These are phyloP conservation scores for Turritopsis dohrnii DNA, from an alignment of 30 jellyfish, hydroid and myxozoan species.

Conservation along the genomic window DNA sequence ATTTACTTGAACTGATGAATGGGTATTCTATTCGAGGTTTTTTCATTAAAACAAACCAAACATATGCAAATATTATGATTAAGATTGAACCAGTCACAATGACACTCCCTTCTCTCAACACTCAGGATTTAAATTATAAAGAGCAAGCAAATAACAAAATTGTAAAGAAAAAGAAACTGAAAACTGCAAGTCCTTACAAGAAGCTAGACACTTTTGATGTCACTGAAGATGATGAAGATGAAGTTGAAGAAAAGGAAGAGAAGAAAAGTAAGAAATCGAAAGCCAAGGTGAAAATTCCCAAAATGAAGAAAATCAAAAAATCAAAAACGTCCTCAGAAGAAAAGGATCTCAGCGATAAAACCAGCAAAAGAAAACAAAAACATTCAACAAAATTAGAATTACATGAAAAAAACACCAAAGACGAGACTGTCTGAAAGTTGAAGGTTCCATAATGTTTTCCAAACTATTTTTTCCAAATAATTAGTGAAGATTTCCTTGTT, in stretches of 20 bases:
- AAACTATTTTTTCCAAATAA: too few relatives aligned
- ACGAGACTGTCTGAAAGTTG: background rate
- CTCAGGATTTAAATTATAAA: background rate
- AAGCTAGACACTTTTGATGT: background rate
- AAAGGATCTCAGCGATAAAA: background rate
- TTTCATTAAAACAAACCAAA: background rate
- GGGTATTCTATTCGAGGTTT: constrained; percentile 4
- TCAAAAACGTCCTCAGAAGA: background rate
- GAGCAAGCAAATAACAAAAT: background rate
- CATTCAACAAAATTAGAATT: background rate
- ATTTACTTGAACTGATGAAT: constrained; percentile 9
- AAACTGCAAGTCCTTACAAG: background rate
- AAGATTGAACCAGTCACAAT: background rate
- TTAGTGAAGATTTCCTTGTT: too few relatives aligned
- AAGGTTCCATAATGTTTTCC: too few relatives aligned
- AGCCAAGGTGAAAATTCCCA: background rate
- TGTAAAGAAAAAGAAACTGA: background rate
- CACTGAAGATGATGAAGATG: background rate
- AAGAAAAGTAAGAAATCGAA: background rate
- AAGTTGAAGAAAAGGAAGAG: background rate
- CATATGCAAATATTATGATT: background rate
- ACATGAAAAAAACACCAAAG: background rate
- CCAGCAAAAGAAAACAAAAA: background rate
- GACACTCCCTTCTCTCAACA: background rate
- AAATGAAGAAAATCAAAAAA: background rate